These are phyloP conservation scores for Solenopsis fugax DNA, from an alignment of 1,140 invertebrate genomes.

Conservation along the genomic window DNA sequence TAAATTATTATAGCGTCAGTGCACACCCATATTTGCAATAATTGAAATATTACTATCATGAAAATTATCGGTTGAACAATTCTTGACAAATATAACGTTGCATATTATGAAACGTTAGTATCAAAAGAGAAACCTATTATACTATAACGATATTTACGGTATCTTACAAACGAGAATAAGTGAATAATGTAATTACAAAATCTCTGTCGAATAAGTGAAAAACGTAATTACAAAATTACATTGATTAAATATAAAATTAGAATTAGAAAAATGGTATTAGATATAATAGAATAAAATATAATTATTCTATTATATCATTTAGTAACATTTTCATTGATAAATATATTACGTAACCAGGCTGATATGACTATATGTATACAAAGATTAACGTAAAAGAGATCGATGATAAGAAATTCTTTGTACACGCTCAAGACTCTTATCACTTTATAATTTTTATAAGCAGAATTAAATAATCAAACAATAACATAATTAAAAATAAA, in stretches of 20 bases:
- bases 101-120: background rate
- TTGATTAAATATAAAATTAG: background rate
- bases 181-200: background rate
- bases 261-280: background rate
- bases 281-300: background rate
- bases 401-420: background rate
- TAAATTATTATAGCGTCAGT: constrained; percentile 24
- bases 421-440: background rate
- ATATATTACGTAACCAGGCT: background rate
- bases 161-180: background rate
- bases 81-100: background rate
- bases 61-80: constrained; percentile 22
- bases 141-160: background rate
- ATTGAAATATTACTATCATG: constrained; percentile 31
- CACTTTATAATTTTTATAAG: no score
- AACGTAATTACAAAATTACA: background rate
- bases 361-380: background rate
- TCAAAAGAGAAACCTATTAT: background rate
- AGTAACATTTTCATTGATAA: constrained; percentile 5
- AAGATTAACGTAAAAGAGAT: background rate
- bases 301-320: background rate
- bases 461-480: no score
- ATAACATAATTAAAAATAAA: background rate
- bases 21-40: constrained; percentile 18
- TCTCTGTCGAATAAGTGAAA: background rate